Base-by-base conservation (phyloP, 2,797 vertebrate species). In the Furcifer pardalis region DNA sequence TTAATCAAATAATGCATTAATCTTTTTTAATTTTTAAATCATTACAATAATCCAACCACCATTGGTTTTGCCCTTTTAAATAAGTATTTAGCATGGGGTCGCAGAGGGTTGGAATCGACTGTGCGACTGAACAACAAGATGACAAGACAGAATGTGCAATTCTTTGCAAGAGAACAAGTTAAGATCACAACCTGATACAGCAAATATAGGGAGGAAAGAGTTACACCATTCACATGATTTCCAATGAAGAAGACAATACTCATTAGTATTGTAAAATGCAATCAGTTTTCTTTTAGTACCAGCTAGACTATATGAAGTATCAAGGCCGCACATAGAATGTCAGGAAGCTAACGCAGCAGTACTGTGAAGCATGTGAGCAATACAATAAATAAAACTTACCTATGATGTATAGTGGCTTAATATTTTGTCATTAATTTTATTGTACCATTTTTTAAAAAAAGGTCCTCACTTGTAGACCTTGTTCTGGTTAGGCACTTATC, bases 281-380 rank as follows among this genome's bases (percentile, higher is more conserved):
- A 90, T 62, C 82, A 89, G 32, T 87, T 88, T 91, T 90, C 78
- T 91, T 66, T 86, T 82, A 90, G 90, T 74, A 89, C 85, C 90
- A 89, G 62, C 2, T 77, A 21, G 74, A 77, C 92, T 30, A 88
- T 75, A 40, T 62, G 44, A 91, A 81, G 1, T 76, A 85, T 81
- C 87, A 90, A 87, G 12, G 63, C 90, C 91, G 25, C 7, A 90
- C 77, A 86, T 4, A 88, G 80, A 27, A 86, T 3, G 7, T 87
- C 65, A 82, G 59, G 88, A 91, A 91, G 88, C 78, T 88, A 92
- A 86, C 46, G 82, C 68, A 88, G 83, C 90, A 90, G 72, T 91
- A 90, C 7, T 82, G 81, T 84, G 82, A 89, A 87, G 90, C 92
- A 89, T 59, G 85, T 81, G 5, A 89, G 88, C 91, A 88, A 89